Conservation (phyloP, 2,113 vertebrate species). For the Lagopus muta region DNA sequence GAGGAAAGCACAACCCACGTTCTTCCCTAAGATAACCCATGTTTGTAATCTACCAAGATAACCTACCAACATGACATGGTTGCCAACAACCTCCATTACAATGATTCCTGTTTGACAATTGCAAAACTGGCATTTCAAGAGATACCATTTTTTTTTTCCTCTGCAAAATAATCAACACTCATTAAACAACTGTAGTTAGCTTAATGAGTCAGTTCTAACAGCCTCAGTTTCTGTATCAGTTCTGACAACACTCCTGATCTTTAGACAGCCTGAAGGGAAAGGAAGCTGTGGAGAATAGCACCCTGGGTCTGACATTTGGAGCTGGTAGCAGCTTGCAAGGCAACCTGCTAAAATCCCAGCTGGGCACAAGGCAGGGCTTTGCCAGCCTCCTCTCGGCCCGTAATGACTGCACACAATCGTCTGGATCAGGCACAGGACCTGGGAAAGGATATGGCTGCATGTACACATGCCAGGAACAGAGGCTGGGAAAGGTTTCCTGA, state of each 20-base stretch:
- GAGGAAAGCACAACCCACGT: neutral
- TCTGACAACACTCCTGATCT: neutral
- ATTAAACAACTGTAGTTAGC: neutral
- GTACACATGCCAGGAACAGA: neutral
- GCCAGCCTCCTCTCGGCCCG: rapidly evolving
- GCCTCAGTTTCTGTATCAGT: too few species aligned
- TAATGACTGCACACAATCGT: rapidly evolving
- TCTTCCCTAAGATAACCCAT: neutral
- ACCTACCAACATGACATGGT: neutral
- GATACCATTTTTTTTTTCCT: neutral
- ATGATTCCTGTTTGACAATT: neutral
- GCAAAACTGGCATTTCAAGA: neutral
- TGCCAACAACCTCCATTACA: neutral
- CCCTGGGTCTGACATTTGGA: rapidly evolving
- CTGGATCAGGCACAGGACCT: neutral
- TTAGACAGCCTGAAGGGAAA: rapidly evolving
- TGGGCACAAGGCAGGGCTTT: neutral
- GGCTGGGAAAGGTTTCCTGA: constrained; percentile 38
- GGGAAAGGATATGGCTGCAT: neutral
- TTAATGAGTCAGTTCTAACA: neutral
- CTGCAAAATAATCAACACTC: neutral
- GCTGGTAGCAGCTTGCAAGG: rapidly evolving
- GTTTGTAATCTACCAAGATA: too few species aligned
- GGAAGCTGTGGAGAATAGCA: neutral
- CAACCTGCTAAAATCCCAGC: neutral